Evolutionary conservation across 1,140 invertebrate genomes (phyloP).

Genomic region (Ceratitis capitata): DNA sequence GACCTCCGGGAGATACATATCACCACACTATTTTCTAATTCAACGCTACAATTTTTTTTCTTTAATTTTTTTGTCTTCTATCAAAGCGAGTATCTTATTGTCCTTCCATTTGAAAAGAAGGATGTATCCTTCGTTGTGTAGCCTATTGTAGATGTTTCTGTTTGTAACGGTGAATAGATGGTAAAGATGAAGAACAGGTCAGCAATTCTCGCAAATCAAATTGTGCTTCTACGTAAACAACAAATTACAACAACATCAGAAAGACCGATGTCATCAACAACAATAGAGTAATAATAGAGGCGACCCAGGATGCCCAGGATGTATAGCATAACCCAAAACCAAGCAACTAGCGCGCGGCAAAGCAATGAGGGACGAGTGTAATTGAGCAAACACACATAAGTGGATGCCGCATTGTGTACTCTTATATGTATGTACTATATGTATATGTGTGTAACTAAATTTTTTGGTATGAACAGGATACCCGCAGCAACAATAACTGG

Average conservation of each 20-base stretch:
- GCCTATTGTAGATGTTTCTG: neutral
- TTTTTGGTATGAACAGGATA: neutral
- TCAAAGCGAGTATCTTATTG: neutral
- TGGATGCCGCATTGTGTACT: no score
- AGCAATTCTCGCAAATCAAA: conserved; percentile 40
- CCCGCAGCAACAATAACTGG: conserved; percentile 19
- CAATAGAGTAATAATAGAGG: neutral
- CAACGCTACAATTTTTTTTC: neutral
- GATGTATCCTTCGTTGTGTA: neutral
- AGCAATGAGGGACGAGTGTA: no score
- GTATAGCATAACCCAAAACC: neutral
- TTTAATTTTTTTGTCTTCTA: neutral
- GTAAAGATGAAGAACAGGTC: conserved; percentile 2
- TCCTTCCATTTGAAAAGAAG: neutral
- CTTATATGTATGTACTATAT: no score
- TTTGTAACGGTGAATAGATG: neutral
- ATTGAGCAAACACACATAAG: neutral
- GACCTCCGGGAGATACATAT: neutral
- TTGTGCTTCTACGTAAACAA: neutral
- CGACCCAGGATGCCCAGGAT: neutral
- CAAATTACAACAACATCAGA: neutral
- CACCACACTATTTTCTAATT: neutral
- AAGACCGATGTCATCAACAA: neutral
- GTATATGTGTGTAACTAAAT: neutral
- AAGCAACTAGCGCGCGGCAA: neutral